Evolutionary conservation across 2,888 invertebrate species (phyloP).

Genomic region (Watsonalla binaria): DNA sequence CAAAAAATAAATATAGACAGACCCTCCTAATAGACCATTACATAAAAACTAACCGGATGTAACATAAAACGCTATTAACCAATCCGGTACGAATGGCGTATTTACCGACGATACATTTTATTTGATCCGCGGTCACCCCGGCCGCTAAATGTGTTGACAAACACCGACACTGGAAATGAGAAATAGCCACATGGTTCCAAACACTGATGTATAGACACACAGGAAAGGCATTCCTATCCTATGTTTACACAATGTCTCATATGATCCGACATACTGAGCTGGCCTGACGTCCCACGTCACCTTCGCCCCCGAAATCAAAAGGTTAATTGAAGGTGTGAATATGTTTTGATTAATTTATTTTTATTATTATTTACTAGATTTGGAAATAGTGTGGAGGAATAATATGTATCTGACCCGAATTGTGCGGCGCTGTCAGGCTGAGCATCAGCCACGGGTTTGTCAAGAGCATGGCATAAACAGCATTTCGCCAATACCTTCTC

Average conservation of each 20-base stretch:
- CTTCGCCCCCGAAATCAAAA: no score
- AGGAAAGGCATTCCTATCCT: neutral
- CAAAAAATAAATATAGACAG: neutral
- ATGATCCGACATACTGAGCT: no score
- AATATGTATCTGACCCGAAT: no score
- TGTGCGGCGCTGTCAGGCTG: no score
- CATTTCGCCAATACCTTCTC: no score
- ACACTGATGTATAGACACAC: neutral
- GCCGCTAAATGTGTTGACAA: slow-evolving; percentile 8
- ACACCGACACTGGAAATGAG: slow-evolving; percentile 6
- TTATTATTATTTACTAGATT: no score
- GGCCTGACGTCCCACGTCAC: no score
- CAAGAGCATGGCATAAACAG: no score
- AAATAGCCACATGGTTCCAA: slow-evolving; percentile 1
- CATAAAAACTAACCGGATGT: neutral
- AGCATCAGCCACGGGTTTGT: no score
- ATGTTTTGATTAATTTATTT: no score
- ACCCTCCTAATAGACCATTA: neutral
- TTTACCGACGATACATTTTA: slow-evolving; percentile 7
- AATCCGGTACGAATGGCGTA: neutral
- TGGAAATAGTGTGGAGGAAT: no score
- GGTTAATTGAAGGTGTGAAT: no score
- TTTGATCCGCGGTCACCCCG: slow-evolving; percentile 9
- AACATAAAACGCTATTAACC: neutral
- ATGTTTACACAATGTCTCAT: neutral